Base-by-base conservation (phyloP, 92 coral and sea anemone genomes). In the Siderastrea siderea region DNA sequence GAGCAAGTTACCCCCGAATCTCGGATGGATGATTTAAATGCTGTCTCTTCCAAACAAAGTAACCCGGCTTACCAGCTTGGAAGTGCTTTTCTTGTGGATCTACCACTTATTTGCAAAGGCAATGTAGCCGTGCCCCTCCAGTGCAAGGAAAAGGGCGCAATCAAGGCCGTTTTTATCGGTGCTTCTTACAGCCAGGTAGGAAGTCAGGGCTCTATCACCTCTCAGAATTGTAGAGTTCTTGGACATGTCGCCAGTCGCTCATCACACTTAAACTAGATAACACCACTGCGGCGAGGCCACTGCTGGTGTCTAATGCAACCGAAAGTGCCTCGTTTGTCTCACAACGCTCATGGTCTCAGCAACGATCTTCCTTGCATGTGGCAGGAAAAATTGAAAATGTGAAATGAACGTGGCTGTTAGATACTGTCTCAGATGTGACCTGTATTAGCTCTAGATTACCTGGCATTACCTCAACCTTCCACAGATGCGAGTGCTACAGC, bases 341-440 rank as follows among this genome's bases (percentile, higher is more conserved):
- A 73, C 91, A 79, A 65, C 82, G 78, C 46, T 87, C 87, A 60
- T 88, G 86, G 75, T 66, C 84, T 17, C 84, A 87, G 63, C 60
- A 86, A 60, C 19, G 73, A 49, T 67, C 89, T 52, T 77, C 78
- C 59, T 47, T 86, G 44, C 85, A 80, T 60, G 91, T 87, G 43
- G 8, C 63, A 51, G 80, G 81, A 47, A 68, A 81, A 55, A 60
- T 15, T 54, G 80, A 78, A 52, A 63, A 71, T 50, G 61, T 88
- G 68, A 80, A 59, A 67, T 72, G 89, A 44, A 78, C 79, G 15
- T 49, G 74, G 85, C 74, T 86, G 64, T 70, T 82, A 73, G 92
- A 88, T 73, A 82, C 92, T 38, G 87, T 88, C 13, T 82, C 78
- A 17, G 78, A 88, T 88, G 85, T 88, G 8, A 88, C 87, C 43